Evolutionary conservation across 2,888 invertebrate genomes (phyloP), one percentile per base, ranked within the genome.

Genomic region (Aphodius sticticus): DNA sequence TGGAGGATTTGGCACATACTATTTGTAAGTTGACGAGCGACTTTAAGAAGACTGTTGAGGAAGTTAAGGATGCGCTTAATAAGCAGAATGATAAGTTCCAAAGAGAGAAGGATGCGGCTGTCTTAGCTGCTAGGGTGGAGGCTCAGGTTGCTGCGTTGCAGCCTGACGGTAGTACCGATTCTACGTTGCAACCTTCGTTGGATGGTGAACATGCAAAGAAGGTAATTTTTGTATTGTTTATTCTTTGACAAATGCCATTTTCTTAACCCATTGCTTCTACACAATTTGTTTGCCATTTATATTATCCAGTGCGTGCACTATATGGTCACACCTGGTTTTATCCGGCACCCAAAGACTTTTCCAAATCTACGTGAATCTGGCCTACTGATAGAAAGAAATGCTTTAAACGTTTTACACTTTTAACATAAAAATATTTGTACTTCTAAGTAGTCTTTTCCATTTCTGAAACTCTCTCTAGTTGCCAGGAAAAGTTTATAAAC

Each of bases 1-100:
- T 96, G 70, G 95, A 95, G 83, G 93, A 94, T 83, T 92, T 96
- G 83, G 93, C 94, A 0, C 69, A 91, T 83, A 93, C 93, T 84
- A 91, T 96, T 86, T 90, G 92, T 6, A 92, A 94, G 82, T 89
- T 95, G 37, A 92, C 94, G 3, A 91, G 92, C 75, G 95, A 96
- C 84, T 92, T 96, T 86, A 92, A 93, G 86, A 84, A 87, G 76
- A 93, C 94, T 79, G 90, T 95, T 12, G 94, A 95, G 77, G 96
- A 96, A 80, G 92, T 94, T n/a, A 93, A 93, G 82, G 91, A 93
- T 70, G 90, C 93, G 35, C 93, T 92, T 84, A 91, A 91, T 80
- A 91, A 94, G 81, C 95, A 95, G 86, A 86, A 92, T 69, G 94
- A 94, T 81, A 90, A 93, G 76, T 87, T 91, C 82, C 91, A 92